Conservation (phyloP, 2,888 invertebrate genomes). For the Drosophila mimica region DNA sequence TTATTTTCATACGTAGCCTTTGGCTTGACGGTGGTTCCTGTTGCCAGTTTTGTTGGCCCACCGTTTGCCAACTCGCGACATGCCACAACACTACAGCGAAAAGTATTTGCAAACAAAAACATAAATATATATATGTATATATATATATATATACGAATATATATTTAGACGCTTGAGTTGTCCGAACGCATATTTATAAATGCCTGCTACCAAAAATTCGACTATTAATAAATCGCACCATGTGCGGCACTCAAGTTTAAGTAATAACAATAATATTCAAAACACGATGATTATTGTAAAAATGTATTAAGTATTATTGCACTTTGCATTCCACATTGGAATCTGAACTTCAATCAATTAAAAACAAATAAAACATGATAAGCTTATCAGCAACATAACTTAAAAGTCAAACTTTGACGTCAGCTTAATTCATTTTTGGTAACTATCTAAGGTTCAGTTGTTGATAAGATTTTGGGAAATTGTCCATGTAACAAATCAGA, state of each 20-base stretch:
- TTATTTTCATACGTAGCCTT: constrained; percentile 48
- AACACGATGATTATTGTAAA: constrained; percentile 2
- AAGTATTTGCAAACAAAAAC: constrained; percentile 81
- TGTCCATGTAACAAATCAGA: neutral
- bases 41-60: constrained; percentile 46
- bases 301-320: neutral
- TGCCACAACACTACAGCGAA: constrained; percentile 55
- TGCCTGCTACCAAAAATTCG: constrained; percentile 22
- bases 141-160: constrained; percentile 36
- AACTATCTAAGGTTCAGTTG: neutral
- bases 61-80: constrained; percentile 64
- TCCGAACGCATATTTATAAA: constrained; percentile 64
- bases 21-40: constrained; percentile 48
- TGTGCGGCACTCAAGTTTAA: constrained; percentile 22
- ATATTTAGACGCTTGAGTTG: constrained; percentile 56
- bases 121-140: constrained; percentile 77
- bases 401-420: constrained; percentile 16
- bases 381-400: constrained; percentile 31
- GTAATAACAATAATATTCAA: constrained; percentile 13
- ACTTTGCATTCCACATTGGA: neutral
- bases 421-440: constrained; percentile 1
- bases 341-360: neutral
- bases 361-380: neutral
- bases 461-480: neutral
- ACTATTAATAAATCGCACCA: constrained; percentile 38